Evolutionary conservation across 92 coral and sea anemone genomes (phyloP), one percentile per base, ranked within the genome.

Genomic region (Nematostella vectensis): DNA sequence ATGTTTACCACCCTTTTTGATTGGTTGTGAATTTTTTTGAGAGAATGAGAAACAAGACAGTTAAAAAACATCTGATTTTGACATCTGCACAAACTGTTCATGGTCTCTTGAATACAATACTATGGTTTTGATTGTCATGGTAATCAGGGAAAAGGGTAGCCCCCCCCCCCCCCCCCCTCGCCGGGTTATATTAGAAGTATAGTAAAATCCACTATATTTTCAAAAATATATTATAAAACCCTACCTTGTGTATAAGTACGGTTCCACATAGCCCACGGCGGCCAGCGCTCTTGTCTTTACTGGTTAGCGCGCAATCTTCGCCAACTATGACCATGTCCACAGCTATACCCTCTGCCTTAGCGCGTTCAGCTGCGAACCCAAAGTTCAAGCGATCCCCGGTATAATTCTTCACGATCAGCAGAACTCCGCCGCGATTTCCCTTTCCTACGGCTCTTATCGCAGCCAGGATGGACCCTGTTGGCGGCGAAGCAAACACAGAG

Each of bases 231-330:
- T n/a, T n/a, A n/a, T n/a, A n/a, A n/a, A n/a, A n/a, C n/a, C 27
- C 48, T 70, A 87, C 98, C 88, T 91, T 91, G 43, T 91, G 98
- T 68, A 91, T 81, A 38, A 91, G 79, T 0, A 91, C 77, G 1
- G 98, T 91, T 57, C 98, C 98, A 75, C 96, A 85, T 29, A 91
- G 84, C 4, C 98, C 98, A 63, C 98, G 66, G 48, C 98, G 74
- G 16, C 98, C 98, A 15, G 98, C 96, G 42, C 96, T 91, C 66
- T 91, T 85, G 65, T 86, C 98, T 31, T 53, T 83, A 59, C 91
- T 89, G 15, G 91, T 72, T 19, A 93, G 83, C 1, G 99, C 99
- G 50, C 99, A 93, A 55, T 93, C 99, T 62, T 93, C 99, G 0
- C 95, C 87, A 18, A 93, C 99, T 2, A 93, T 71, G 3, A 82